A percentile compares a stretch with the other conserved stretches of the same genome.
phyloP scores from a whole-genome alignment of 2,888 invertebrate species.

The Geotrupes spiniger region DNA sequence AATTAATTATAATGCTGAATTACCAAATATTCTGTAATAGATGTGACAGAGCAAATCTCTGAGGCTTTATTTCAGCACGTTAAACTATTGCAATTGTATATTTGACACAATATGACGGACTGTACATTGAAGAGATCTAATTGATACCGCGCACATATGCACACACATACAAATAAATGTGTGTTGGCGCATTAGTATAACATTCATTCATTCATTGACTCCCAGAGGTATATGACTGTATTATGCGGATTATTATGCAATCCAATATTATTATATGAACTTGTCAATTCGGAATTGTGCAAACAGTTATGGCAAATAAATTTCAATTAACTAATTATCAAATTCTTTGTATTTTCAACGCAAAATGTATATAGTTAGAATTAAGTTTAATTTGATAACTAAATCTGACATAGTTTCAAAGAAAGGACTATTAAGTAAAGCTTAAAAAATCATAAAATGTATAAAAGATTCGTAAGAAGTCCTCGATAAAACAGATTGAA shows the following conservation, averaged over 20 bases:
- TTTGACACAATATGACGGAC: constrained; percentile 6
- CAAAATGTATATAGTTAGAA: no score
- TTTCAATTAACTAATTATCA: no score
- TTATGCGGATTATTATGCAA: neutral
- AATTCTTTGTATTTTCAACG: no score
- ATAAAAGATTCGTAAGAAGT: no score
- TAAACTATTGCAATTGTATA: constrained; percentile 17
- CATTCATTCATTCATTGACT: neutral
- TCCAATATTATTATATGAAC: no score
- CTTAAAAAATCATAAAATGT: no score
- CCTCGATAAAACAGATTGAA: no score
- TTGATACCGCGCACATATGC: neutral
- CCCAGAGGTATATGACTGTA: neutral
- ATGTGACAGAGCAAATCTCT: constrained; percentile 11
- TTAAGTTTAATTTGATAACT: no score
- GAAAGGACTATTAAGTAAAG: no score
- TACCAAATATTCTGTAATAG: constrained; percentile 15
- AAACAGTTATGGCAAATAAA: no score
- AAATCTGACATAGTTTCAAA: no score
- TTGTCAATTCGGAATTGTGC: no score
- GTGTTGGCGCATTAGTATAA: neutral
- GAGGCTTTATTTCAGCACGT: constrained; percentile 14
- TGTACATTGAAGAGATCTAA: neutral
- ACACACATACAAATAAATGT: neutral
- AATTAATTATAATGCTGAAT: constrained; percentile 19